Percentiles rank a stretch among this genome's conserved stretches.
Evolutionary conservation across 2,113 vertebrate species (phyloP).

Genomic region (Sinosuthora webbiana): DNA sequence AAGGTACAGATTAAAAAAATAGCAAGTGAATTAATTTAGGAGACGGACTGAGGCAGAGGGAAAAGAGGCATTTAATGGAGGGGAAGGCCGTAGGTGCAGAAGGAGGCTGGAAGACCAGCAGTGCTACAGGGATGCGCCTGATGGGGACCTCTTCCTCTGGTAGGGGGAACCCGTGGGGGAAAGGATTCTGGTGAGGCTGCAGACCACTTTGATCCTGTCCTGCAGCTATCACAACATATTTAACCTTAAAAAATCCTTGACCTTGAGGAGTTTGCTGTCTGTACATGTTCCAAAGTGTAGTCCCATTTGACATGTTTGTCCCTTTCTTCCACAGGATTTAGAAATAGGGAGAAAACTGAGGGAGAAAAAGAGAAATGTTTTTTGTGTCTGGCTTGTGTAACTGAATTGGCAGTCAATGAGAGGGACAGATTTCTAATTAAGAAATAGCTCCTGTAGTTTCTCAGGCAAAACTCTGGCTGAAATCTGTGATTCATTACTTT

Average conservation of each 20-base stretch:
- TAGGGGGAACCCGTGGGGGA: not conserved
- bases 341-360: not conserved
- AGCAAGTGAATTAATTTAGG: not conserved
- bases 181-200: not conserved
- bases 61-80: not conserved
- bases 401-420: constrained; percentile 22
- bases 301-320: not conserved
- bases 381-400: not conserved
- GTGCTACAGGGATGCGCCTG: accelerated
- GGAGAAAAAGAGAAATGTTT: not conserved
- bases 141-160: not conserved
- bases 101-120: not conserved
- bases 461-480: constrained; percentile 18
- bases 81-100: not conserved
- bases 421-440: constrained; percentile 42
- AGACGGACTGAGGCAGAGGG: not conserved
- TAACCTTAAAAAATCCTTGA: not conserved
- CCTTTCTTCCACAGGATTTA: not conserved
- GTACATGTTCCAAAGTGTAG: not conserved
- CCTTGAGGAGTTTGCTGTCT: not conserved
- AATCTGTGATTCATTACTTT: constrained; percentile 24
- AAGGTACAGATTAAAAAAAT: constrained; percentile 37
- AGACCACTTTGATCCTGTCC: not conserved
- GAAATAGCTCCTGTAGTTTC: constrained; percentile 31
- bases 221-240: not conserved